Evolutionary conservation across 2,888 invertebrate species (phyloP), one percentile per base, ranked within the genome.

Genomic region (Stegophylla sp.): DNA sequence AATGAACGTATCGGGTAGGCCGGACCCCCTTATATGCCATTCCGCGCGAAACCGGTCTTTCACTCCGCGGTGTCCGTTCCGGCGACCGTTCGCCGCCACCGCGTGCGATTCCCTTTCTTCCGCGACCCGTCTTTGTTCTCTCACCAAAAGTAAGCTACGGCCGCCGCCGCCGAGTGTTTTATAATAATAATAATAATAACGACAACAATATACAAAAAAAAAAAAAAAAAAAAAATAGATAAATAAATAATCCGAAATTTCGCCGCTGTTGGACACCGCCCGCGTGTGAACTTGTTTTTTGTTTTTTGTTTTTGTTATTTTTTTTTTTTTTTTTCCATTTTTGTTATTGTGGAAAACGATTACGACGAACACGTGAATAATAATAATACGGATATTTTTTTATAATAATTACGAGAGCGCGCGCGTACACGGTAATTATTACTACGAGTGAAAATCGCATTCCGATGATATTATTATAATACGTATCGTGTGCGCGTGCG

Each of bases 1-100:
- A 79, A 71, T 79, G 79, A 79, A 71, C 23, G 1, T 17, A 9
- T 41, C 48, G 20, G 51, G 17, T 43, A n/a, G 48, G 20, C 61
- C 26, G 79, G 69, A 59, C 79, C 61, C 79, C 59, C 61, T 79
- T 79, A 63, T 79, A 79, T 79, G 79, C 79, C 48, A 71, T 79
- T 79, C 51, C 71, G 20, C 59, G 26, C 17, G 41, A 26, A 48
- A 71, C 79, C 71, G 79, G 71, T 79, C 79, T 71, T 61, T 79
- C 79, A 63, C 71, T 79, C 43, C 15, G 66, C 51, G 28, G 56
- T 17, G 66, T 66, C 43, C 20, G 41, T 66, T 43, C 26, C 64
- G 41, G 34, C 64, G 26, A 43, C 64, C 48, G 41, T 23, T 63
- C 48, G 23, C n/a, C 43, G 17, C 15, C 63, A 59, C 23, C 63